Conservation (phyloP, 2,113 vertebrate genomes). For the Melanotaenia duboulayi region DNA sequence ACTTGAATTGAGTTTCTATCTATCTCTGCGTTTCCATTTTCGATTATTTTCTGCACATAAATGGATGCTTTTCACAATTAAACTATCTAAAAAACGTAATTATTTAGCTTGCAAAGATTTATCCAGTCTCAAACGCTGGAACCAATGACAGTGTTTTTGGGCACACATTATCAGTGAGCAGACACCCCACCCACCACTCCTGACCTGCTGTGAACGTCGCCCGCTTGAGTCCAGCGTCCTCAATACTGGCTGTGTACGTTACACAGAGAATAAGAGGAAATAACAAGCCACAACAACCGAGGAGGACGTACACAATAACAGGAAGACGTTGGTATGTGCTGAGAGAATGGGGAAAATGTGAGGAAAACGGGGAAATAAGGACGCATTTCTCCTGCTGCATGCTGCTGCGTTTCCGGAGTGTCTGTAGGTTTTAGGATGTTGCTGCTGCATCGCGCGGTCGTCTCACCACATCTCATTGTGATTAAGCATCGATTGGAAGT, state of each 20-base stretch:
- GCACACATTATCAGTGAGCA: not conserved
- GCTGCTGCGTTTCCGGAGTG: constrained; percentile 43
- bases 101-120: too few species aligned
- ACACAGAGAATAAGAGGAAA: constrained; percentile 42
- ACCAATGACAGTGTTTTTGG: too few species aligned
- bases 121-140: too few species aligned
- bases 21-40: too few species aligned
- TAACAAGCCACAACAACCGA: constrained; percentile 44
- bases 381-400: constrained; percentile 5
- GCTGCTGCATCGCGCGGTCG: constrained; percentile 51
- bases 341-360: constrained; percentile 1
- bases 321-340: constrained; percentile 6
- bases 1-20: too few species aligned
- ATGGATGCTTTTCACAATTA: too few species aligned
- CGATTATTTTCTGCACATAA: too few species aligned
- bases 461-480: constrained; percentile 3
- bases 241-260: constrained; percentile 2
- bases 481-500: not conserved
- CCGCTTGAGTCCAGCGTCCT: constrained; percentile 54
- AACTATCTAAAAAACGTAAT: too few species aligned
- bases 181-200: not conserved
- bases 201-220: constrained; percentile 20
- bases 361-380: not conserved
- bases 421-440: constrained; percentile 1
- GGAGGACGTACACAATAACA: constrained; percentile 28